These are phyloP conservation scores for Meghimatium bilineatum DNA, from an alignment of 2,888 invertebrate genomes.

Conservation along the genomic window DNA sequence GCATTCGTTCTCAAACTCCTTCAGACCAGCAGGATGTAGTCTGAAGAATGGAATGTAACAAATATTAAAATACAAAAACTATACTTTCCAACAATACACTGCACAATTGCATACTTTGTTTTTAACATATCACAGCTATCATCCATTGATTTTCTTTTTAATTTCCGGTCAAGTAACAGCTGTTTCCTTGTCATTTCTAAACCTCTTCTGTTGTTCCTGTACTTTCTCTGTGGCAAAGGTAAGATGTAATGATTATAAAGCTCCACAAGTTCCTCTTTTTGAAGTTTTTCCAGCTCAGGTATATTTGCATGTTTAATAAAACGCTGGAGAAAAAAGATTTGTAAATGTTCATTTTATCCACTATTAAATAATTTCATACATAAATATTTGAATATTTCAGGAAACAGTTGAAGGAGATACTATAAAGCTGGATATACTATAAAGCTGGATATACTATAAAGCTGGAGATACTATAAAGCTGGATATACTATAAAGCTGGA, in stretches of 20 bases:
- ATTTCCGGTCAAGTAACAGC: conserved; percentile 60
- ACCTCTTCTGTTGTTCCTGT: conserved; percentile 68
- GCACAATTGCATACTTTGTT: conserved; percentile 50
- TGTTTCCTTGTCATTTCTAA: conserved; percentile 68
- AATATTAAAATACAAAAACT: neutral
- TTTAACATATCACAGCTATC: conserved; percentile 53
- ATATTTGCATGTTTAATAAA: conserved; percentile 51
- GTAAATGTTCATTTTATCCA: neutral
- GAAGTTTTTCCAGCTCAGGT: conserved; percentile 52
- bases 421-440: too few relatives aligned
- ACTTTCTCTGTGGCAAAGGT: conserved; percentile 72
- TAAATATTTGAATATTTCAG: too few relatives aligned
- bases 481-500: too few relatives aligned
- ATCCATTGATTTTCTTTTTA: conserved; percentile 53
- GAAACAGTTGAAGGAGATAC: too few relatives aligned
- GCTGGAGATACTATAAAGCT: too few relatives aligned
- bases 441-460: too few relatives aligned
- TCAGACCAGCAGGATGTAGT: too few relatives aligned
- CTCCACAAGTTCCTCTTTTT: conserved; percentile 64
- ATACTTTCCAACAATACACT: too few relatives aligned
- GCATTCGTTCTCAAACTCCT: too few relatives aligned
- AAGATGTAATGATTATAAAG: conserved; percentile 69
- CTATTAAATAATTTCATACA: too few relatives aligned
- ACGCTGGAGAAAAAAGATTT: conserved; percentile 26
- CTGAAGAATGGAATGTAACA: too few relatives aligned